Conservation (phyloP, 37 sponge, comb jelly and placozoan genomes). For the Theonella swinhoei region DNA sequence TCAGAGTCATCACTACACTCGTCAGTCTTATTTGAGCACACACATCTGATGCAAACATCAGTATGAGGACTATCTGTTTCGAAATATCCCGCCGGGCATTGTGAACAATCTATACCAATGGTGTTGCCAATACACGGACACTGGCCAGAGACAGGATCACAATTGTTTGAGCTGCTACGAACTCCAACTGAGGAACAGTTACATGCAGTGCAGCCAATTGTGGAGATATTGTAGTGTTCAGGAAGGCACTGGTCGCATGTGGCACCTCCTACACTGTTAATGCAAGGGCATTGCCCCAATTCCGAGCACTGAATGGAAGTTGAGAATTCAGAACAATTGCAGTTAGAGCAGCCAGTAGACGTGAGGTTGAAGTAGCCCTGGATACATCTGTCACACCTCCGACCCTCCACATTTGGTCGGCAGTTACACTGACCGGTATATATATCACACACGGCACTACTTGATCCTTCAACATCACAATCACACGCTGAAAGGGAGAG, state of each 20-base stretch:
- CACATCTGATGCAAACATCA: slow-evolving; percentile 25
- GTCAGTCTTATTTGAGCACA: slow-evolving; percentile 14
- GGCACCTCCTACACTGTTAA: slow-evolving; percentile 32
- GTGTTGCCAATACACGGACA: slow-evolving; percentile 70
- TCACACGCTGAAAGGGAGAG: slow-evolving; percentile 13
- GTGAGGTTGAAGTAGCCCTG: slow-evolving; percentile 51
- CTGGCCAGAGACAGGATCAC: slow-evolving; percentile 62
- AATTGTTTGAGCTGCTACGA: slow-evolving; percentile 16
- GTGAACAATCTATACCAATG: slow-evolving; percentile 61
- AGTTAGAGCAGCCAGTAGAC: slow-evolving; percentile 50
- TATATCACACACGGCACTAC: slow-evolving; percentile 33
- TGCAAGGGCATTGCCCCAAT: slow-evolving; percentile 69
- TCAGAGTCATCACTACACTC: slow-evolving; percentile 11
- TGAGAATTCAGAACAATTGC: slow-evolving; percentile 61
- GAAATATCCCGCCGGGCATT: slow-evolving; percentile 54
- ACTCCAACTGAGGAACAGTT: slow-evolving; percentile 39
- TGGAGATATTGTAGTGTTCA: slow-evolving; percentile 52
- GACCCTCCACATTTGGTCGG: slow-evolving; percentile 55
- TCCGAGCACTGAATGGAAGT: slow-evolving; percentile 50
- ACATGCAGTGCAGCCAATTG: slow-evolving; percentile 37
- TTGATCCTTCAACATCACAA: slow-evolving; percentile 43
- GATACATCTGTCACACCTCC: slow-evolving; percentile 54
- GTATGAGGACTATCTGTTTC: slow-evolving; percentile 3
- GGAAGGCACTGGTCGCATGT: slow-evolving; percentile 46
- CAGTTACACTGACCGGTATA: slow-evolving; percentile 67